These are phyloP conservation scores for Gymnocheta viridis DNA, from an alignment of 2,888 invertebrate species.

Conservation along the genomic window DNA sequence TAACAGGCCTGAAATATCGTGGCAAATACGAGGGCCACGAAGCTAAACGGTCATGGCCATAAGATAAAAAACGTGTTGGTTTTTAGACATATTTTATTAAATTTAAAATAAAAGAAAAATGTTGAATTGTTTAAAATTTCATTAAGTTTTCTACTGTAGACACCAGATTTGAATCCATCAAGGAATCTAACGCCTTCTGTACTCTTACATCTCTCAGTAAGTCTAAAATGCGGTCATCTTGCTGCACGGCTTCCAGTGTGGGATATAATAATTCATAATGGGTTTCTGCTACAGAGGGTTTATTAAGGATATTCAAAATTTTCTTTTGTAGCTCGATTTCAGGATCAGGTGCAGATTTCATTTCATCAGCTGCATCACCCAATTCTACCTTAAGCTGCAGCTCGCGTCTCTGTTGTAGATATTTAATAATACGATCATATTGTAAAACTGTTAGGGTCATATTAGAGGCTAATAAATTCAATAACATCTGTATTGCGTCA, in stretches of 20 bases:
- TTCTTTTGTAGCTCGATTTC: constrained; percentile 82
- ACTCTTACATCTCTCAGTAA: constrained; percentile 90
- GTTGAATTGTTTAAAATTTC: constrained; percentile 71
- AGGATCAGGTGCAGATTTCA: constrained; percentile 79
- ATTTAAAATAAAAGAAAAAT: not conserved
- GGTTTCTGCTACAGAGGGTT: constrained; percentile 79
- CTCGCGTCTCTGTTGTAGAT: constrained; percentile 88
- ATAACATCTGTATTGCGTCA: constrained; percentile 86
- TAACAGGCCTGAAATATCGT: constrained; percentile 90
- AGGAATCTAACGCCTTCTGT: constrained; percentile 89
- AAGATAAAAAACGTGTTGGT: constrained; percentile 64
- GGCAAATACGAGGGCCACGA: constrained; percentile 90
- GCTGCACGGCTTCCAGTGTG: constrained; percentile 75
- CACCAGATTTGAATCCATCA: constrained; percentile 82
- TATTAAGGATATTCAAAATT: constrained; percentile 81
- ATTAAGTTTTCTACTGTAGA: constrained; percentile 75
- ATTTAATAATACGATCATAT: constrained; percentile 89
- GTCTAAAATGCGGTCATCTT: constrained; percentile 83
- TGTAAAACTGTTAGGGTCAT: constrained; percentile 89
- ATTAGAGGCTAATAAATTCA: constrained; percentile 92
- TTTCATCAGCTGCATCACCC: constrained; percentile 84
- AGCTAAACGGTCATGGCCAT: constrained; percentile 86
- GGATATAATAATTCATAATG: constrained; percentile 76
- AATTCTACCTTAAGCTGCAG: constrained; percentile 89
- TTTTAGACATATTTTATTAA: not conserved